Evolutionary conservation across 37 sponge, comb jelly and placozoan species (phyloP).

Genomic region (Halisarca cf. caerulea): DNA sequence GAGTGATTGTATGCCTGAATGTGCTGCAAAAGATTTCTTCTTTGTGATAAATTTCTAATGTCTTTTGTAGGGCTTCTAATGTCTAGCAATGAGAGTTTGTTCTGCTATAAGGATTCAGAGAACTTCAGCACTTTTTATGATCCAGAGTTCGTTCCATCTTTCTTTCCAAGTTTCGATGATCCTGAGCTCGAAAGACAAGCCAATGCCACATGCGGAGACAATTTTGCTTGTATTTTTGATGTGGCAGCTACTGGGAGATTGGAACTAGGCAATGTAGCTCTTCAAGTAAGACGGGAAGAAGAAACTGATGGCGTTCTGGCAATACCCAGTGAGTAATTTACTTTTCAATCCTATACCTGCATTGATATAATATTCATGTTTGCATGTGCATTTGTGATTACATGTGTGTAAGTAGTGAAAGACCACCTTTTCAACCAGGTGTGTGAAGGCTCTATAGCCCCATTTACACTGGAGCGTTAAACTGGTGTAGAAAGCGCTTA

Average conservation of each 20-base stretch:
- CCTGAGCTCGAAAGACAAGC: slow-evolving; percentile 44
- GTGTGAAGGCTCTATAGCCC: too few species aligned
- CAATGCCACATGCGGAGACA: slow-evolving; percentile 32
- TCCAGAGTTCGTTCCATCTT: slow-evolving; percentile 47
- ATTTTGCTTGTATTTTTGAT: slow-evolving; percentile 51
- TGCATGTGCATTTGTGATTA: too few species aligned
- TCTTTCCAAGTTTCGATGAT: slow-evolving; percentile 36
- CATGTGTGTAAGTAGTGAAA: too few species aligned
- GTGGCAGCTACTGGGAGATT: slow-evolving; percentile 47
- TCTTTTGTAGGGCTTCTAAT: slow-evolving; percentile 64
- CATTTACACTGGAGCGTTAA: too few species aligned
- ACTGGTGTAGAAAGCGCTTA: too few species aligned
- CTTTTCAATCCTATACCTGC: too few species aligned
- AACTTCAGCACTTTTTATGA: slow-evolving; percentile 44
- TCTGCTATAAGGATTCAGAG: slow-evolving; percentile 27
- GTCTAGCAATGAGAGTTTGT: slow-evolving; percentile 33
- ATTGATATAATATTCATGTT: too few species aligned
- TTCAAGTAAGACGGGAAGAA: slow-evolving; percentile 2
- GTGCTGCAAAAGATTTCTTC: too few species aligned
- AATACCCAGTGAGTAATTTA: background rate
- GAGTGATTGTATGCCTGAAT: too few species aligned
- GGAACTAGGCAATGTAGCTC: slow-evolving; percentile 48
- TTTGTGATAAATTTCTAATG: too few species aligned
- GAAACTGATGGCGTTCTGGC: background rate
- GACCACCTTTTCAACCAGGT: too few species aligned